These are phyloP conservation scores for Asarcornis scutulata DNA, from an alignment of 2,113 vertebrate species.

Conservation along the genomic window DNA sequence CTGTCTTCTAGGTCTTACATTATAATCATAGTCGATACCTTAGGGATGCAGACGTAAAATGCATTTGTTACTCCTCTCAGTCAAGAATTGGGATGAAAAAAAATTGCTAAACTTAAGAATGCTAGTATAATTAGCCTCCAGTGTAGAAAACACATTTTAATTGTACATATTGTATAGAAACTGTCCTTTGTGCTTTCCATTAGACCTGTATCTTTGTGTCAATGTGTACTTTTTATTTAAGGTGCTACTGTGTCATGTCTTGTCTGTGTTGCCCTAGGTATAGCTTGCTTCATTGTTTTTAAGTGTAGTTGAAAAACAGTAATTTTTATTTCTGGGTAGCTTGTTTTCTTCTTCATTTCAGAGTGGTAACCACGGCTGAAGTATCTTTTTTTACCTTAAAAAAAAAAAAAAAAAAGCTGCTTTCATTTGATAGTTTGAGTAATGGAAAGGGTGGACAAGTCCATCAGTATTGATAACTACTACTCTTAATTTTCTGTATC, in stretches of 20 bases:
- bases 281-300: background rate
- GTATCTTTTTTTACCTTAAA: background rate
- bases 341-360: background rate
- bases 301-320: background rate
- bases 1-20: background rate
- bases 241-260: background rate
- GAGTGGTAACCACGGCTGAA: background rate
- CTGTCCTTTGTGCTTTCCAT: background rate
- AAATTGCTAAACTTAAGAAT: background rate
- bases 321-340: background rate
- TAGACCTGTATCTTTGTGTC: background rate
- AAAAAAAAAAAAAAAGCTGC: no score
- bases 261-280: background rate
- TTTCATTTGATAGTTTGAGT: background rate
- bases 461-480: background rate
- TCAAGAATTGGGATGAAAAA: background rate
- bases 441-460: background rate
- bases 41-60: background rate
- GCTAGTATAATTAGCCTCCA: background rate
- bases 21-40: background rate
- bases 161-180: background rate
- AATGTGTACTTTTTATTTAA: background rate
- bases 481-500: background rate
- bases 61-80: background rate
- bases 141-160: background rate